Base-by-base conservation (phyloP, 2,888 invertebrate genomes). In the Stegophylla sp. region DNA sequence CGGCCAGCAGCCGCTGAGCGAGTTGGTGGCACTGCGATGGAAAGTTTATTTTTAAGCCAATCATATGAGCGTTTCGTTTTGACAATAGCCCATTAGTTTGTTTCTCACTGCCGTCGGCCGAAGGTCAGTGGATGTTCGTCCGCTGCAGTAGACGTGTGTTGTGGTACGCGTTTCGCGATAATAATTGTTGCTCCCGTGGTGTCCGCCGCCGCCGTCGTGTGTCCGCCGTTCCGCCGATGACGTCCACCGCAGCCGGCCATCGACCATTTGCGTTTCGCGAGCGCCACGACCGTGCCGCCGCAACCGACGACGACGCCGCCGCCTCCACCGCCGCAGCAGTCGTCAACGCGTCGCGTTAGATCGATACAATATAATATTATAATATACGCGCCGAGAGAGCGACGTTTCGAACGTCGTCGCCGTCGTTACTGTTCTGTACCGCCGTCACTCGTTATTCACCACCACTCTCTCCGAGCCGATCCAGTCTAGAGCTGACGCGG, bases 51-150 rank as follows among this genome's bases (percentile, higher is more conserved):
- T 81, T 74, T 82, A 66, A 83, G 75, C 83, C 83, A 83, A 83
- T 83, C 83, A 79, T 82, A 82, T 67, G 67, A 82, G 74, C 45
- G 64, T 82, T 82, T 82, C 73, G 53, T 82, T 82, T 83, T 83
- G 83, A 83, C 83, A 83, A 83, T 82, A 83, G 83, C 83, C 82
- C 79, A 82, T 83, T 83, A 83, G 83, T 83, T 83, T 85, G 84
- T 84, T 85, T 85, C 84, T 84, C 84, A 84, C 82, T 85, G 85
- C 85, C 85, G 86, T 86, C 85, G 86, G 85, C 85, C 85, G 86
- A 86, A 86, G 86, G 86, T 86, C 86, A 85, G 85, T 86, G 85
- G 85, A 79, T 79, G 71, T 79, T 61, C 71, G 51, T 79, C 79
- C 71, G 61, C 61, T 63, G 51, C 17, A 17, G 51, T 79, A 23